phyloP scores from a whole-genome alignment of 1,140 invertebrate genomes.

The Calycopis cecrops region DNA sequence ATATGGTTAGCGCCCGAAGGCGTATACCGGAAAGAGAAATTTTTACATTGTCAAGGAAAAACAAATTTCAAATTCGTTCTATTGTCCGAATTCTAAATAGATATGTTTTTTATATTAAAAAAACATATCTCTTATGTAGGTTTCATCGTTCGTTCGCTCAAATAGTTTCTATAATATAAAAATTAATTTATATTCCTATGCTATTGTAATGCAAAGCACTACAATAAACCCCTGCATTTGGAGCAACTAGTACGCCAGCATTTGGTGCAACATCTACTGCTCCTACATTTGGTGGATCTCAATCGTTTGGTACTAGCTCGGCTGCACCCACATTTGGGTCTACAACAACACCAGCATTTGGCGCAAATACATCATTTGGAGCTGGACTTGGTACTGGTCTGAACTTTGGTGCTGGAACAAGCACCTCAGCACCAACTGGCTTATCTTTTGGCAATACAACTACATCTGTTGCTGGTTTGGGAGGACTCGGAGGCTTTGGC shows the following conservation, averaged over 20 bases:
- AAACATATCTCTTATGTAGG: no score
- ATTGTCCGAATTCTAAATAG: no score
- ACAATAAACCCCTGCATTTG: slow-evolving; percentile 31
- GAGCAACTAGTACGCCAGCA: slow-evolving; percentile 35
- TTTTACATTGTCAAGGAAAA: no score
- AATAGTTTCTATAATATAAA: no score
- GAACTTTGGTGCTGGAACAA: slow-evolving; percentile 46
- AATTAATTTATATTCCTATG: no score
- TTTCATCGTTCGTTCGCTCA: no score
- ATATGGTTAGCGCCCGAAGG: no score
- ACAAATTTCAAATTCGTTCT: no score
- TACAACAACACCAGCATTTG: slow-evolving; percentile 33
- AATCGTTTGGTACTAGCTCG: slow-evolving; percentile 19
- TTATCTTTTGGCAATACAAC: slow-evolving; percentile 47
- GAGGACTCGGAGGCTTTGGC: slow-evolving; percentile 49
- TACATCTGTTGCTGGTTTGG: slow-evolving; percentile 40
- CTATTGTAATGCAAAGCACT: no score
- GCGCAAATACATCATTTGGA: slow-evolving; percentile 33
- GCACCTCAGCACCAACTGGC: slow-evolving; percentile 39
- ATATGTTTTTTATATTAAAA: no score
- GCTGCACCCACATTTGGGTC: slow-evolving; percentile 31
- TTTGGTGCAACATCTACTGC: slow-evolving; percentile 34
- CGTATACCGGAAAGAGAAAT: no score
- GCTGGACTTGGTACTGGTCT: slow-evolving; percentile 39
- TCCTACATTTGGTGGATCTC: slow-evolving; percentile 28